These are phyloP conservation scores for Mesocricetus auratus DNA, from an alignment of 2,113 vertebrate species.

Conservation along the genomic window DNA sequence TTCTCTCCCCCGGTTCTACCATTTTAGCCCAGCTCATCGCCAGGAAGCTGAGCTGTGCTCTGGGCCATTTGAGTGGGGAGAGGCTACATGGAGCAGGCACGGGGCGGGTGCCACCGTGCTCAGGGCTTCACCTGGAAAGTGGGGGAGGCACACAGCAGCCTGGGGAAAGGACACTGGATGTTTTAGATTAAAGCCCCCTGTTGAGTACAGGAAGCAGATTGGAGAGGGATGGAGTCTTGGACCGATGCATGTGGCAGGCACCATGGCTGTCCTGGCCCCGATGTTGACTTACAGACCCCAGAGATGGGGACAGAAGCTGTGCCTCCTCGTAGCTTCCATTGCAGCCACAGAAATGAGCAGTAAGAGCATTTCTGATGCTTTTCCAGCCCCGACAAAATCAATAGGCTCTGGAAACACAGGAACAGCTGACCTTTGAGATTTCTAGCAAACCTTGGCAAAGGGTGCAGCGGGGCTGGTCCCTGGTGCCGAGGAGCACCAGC, in stretches of 20 bases:
- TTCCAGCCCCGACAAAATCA: conserved; percentile 66
- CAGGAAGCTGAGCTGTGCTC: neutral
- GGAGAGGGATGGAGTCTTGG: accelerated
- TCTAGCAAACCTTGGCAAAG: conserved; percentile 54
- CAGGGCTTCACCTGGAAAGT: accelerated
- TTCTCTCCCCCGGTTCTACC: neutral
- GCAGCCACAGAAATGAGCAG: neutral
- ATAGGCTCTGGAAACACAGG: conserved; percentile 47
- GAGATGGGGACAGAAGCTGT: accelerated
- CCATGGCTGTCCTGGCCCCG: accelerated
- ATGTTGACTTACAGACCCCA: neutral
- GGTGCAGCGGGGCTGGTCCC: neutral
- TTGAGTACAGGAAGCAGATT: accelerated
- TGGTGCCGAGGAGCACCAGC: accelerated
- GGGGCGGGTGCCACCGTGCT: neutral
- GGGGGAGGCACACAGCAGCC: neutral
- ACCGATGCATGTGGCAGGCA: accelerated
- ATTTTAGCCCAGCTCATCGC: neutral
- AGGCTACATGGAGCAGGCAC: neutral
- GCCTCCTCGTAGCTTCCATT: neutral
- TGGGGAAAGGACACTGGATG: neutral
- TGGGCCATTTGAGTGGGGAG: neutral
- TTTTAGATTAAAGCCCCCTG: accelerated
- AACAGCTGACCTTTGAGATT: conserved; percentile 65
- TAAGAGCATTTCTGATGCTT: neutral